Evolutionary conservation across 2,888 invertebrate species (phyloP), one percentile per base, ranked within the genome.

Genomic region (Drosophila acutilabella): DNA sequence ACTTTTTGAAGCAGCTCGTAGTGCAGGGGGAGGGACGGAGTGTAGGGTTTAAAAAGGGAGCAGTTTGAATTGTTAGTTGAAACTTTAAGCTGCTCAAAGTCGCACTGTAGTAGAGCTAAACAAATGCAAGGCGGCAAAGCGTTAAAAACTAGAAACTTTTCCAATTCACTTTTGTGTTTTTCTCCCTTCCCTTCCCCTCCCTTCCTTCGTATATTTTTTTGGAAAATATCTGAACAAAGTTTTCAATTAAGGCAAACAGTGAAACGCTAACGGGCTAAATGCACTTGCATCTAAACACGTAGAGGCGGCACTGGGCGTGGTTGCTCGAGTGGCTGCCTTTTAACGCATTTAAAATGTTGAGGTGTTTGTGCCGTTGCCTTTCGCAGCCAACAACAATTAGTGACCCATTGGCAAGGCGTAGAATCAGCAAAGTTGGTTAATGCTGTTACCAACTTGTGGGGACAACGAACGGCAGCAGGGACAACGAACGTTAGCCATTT

Each of bases 211-310:
- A 54, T 58, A 64, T 77, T 36, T 13, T 36, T 71, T 65, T 51
- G 71, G 54, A 65, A 82, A 85, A 82, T 82, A 85, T 82, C 78
- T 66, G 59, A 59, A 64, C 73, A 65, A 84, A 84, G 84, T 87
- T 84, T 84, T 84, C 87, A 87, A 84, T 87, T 84, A 84, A 87
- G 74, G 87, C 87, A 74, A 81, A 80, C 78, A 80, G 84, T 71
- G 64, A 74, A 84, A 80, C 65, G 84, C 84, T 73, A 71, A 52
- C 60, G 61, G 72, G 65, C 47, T 51, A 51, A 59, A 71, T 79
- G 79, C 74, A 79, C 60, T 73, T 58, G 61, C 40, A 30, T 57
- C 36, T 36, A 36, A 45, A 45, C 30, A 38, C 20, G 51, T 20
- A 16, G 4, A 38, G n/a, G 26, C 13, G n/a, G n/a, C n/a, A n/a